Conservation (phyloP, 2,888 invertebrate species). For the Meteorus cinctellus region DNA sequence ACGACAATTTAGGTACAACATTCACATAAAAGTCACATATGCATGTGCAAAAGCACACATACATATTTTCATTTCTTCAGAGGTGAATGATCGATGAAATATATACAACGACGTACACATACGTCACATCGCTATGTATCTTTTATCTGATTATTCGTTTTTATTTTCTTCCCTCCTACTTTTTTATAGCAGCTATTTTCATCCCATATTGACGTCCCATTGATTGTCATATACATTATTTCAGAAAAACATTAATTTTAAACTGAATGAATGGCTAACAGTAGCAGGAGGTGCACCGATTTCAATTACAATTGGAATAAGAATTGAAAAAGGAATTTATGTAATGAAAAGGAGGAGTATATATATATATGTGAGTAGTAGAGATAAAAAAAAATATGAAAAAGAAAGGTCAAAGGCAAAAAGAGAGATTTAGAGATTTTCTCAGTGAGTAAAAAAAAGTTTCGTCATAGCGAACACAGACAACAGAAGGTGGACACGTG, state of each 20-base stretch:
- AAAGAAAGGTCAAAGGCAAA: neutral
- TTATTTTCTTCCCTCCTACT: neutral
- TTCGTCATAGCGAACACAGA: neutral
- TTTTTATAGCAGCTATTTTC: neutral
- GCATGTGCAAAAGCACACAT: neutral
- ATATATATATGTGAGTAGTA: neutral
- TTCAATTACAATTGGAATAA: conserved; percentile 3
- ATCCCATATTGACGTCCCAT: neutral
- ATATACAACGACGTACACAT: neutral
- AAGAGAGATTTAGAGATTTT: conserved; percentile 6
- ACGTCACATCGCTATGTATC: neutral
- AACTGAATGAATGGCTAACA: neutral
- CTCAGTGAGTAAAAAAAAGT: neutral
- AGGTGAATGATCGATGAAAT: conserved; percentile 7
- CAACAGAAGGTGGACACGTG: conserved; percentile 15
- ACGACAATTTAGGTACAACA: conserved; percentile 7
- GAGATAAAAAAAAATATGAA: neutral
- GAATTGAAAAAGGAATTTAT: neutral
- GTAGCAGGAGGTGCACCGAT: neutral
- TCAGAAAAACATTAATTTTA: neutral
- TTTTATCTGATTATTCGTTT: neutral
- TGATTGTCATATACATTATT: conserved; percentile 3
- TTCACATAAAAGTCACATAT: neutral
- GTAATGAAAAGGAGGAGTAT: neutral
- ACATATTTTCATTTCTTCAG: neutral